These are phyloP conservation scores for Mionectes macconnelli DNA, from an alignment of 2,113 vertebrate genomes.

Conservation along the genomic window DNA sequence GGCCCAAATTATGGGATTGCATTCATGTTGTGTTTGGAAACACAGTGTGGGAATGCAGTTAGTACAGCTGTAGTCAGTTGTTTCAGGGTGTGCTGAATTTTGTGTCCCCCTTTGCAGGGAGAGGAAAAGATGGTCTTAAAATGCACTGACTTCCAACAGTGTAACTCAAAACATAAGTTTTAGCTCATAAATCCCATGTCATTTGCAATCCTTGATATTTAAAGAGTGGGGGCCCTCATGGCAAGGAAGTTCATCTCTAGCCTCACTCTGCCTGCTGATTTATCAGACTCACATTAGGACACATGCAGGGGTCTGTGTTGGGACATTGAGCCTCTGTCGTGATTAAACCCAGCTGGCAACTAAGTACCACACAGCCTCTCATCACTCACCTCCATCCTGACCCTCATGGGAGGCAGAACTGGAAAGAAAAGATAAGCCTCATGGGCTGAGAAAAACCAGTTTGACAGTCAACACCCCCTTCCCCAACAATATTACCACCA, in stretches of 20 bases:
- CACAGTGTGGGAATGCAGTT: not conserved
- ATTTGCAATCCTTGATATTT: not conserved
- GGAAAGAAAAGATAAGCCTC: not conserved
- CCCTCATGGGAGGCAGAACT: not conserved
- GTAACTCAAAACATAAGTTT: not conserved
- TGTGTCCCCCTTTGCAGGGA: rapidly evolving
- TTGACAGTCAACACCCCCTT: not conserved
- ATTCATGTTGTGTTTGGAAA: not conserved
- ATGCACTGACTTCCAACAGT: not conserved
- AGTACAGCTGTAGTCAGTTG: not conserved
- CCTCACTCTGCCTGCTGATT: not conserved
- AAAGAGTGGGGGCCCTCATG: not conserved
- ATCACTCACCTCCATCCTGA: not conserved
- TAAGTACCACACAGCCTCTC: not conserved
- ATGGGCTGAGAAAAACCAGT: not conserved
- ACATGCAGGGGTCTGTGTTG: not conserved
- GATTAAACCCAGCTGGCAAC: not conserved
- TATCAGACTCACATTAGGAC: not conserved
- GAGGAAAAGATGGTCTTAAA: not conserved
- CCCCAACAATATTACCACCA: too few relatives aligned
- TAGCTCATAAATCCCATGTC: not conserved
- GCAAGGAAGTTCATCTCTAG: not conserved
- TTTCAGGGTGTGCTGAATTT: not conserved
- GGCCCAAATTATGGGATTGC: not conserved
- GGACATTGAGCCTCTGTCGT: not conserved